Percentiles rank a stretch among this genome's conserved stretches.
Conservation (phyloP, 2,888 invertebrate species). For the Heteromurus nitidus region DNA sequence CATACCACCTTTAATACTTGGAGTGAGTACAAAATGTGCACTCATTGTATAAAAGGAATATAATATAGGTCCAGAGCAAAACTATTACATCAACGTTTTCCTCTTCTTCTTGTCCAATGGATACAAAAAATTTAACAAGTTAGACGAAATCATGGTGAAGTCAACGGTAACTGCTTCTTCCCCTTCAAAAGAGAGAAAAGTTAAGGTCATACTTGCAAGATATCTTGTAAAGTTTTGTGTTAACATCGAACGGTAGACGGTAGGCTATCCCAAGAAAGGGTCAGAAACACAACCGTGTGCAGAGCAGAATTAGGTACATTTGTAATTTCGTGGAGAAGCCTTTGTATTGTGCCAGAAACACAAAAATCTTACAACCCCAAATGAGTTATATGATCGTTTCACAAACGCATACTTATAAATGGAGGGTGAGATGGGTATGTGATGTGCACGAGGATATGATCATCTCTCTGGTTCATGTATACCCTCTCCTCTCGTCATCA, state of each 20-base stretch:
- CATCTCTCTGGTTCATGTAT: conserved; percentile 5
- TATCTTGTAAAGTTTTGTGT: conserved; percentile 31
- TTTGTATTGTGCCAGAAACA: neutral
- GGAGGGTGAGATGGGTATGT: neutral
- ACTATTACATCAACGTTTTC: conserved; percentile 39
- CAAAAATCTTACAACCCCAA: neutral
- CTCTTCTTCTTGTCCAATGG: conserved; percentile 32
- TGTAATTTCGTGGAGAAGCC: conserved; percentile 2
- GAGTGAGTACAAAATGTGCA: neutral
- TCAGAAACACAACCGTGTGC: conserved; percentile 37
- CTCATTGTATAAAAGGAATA: too few species aligned
- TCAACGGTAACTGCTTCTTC: too few species aligned
- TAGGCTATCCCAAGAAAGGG: conserved; percentile 36
- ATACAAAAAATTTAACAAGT: conserved; percentile 32
- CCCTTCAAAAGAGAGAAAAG: conserved; percentile 40
- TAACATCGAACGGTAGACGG: neutral
- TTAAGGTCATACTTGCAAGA: conserved; percentile 57
- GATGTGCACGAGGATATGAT: conserved; percentile 3
- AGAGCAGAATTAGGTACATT: conserved; percentile 17
- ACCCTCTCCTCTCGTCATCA: neutral
- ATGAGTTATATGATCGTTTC: conserved; percentile 21
- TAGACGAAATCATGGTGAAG: conserved; percentile 34
- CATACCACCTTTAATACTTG: neutral
- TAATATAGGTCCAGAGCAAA: conserved; percentile 17
- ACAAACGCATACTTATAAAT: neutral